Evolutionary conservation across 2,797 vertebrate species (phyloP).

Genomic region (Sciurus carolinensis): DNA sequence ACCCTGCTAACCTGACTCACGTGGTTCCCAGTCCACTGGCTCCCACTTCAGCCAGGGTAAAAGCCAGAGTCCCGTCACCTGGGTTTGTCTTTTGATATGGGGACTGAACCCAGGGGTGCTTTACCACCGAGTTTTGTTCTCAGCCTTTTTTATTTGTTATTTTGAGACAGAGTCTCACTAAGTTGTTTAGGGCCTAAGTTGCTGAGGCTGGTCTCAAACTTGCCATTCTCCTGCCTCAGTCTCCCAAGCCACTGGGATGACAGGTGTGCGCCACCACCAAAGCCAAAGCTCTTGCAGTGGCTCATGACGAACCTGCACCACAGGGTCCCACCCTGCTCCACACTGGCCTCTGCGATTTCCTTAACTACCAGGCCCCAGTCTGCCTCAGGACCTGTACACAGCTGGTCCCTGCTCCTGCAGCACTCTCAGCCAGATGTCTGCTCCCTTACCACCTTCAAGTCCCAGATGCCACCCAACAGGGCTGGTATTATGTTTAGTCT

Average conservation of each 20-base stretch:
- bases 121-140: not conserved
- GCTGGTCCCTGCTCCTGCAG: not conserved
- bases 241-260: not conserved
- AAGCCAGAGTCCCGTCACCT: too few species aligned
- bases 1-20: not conserved
- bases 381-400: not conserved
- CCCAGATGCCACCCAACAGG: not conserved
- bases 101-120: not conserved
- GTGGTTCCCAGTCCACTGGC: not conserved
- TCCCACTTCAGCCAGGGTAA: not conserved
- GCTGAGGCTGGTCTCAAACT: not conserved
- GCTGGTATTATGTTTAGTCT: not conserved
- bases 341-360: accelerated
- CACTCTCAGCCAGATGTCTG: not conserved
- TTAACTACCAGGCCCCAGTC: not conserved
- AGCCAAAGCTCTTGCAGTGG: not conserved
- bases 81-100: too few species aligned
- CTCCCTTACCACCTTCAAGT: not conserved
- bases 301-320: accelerated
- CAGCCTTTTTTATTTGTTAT: too few species aligned
- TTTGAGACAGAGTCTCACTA: not conserved
- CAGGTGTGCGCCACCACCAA: not conserved
- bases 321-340: not conserved
- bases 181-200: not conserved
- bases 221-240: not conserved